phyloP scores from a whole-genome alignment of 2,888 invertebrate genomes.

The Pasiphila rectangulata region DNA sequence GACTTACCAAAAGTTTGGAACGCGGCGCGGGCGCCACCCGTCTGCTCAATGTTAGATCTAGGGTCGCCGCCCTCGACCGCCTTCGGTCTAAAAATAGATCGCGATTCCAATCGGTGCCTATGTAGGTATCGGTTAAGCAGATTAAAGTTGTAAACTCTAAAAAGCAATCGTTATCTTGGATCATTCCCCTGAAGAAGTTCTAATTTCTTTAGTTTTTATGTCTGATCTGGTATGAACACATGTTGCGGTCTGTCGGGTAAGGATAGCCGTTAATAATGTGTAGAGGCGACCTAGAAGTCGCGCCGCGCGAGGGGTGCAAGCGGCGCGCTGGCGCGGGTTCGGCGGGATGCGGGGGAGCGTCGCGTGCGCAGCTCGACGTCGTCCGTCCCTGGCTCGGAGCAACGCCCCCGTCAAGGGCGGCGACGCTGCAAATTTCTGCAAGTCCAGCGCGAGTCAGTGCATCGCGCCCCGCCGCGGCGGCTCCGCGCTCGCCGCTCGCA shows the following conservation, averaged over 20 bases:
- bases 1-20: constrained; percentile 14
- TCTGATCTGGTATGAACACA: constrained; percentile 19
- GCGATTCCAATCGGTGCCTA: constrained; percentile 49
- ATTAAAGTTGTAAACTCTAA: constrained; percentile 38
- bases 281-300: constrained; percentile 42
- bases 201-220: constrained; percentile 16
- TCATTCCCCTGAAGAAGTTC: constrained; percentile 19
- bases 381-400: constrained; percentile 79
- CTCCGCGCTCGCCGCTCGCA: constrained; percentile 66
- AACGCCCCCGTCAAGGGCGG: constrained; percentile 82
- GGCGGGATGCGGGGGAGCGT: constrained; percentile 65
- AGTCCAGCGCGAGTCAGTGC: constrained; percentile 77
- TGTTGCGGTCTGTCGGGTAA: constrained; percentile 30
- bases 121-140: constrained; percentile 44
- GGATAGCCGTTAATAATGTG: constrained; percentile 36
- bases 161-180: constrained; percentile 28
- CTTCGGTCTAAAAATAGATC: constrained; percentile 66
- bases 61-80: constrained; percentile 70
- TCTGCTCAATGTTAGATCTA: constrained; percentile 50
- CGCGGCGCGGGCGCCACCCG: constrained; percentile 51
- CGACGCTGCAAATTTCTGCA: constrained; percentile 80
- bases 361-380: constrained; percentile 75
- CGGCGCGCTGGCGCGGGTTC: constrained; percentile 20
- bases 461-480: constrained; percentile 80
- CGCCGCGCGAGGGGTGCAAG: constrained; percentile 41